Evolutionary conservation across 2,113 vertebrate genomes (phyloP).

Genomic region (Mellivora capensis): DNA sequence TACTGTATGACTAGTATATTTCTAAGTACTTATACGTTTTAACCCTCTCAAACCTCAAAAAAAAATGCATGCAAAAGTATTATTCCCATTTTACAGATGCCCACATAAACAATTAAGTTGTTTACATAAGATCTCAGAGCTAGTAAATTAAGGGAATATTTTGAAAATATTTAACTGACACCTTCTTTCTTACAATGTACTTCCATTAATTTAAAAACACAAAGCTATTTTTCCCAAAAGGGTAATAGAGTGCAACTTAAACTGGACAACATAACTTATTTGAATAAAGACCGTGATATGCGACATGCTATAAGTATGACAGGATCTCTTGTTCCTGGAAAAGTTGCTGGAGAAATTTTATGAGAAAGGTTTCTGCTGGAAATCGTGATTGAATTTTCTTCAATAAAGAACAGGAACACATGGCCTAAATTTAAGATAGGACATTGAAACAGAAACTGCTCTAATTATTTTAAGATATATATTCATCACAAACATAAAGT

Average conservation of each 20-base stretch:
- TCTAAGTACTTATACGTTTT: neutral
- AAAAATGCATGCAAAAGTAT: neutral
- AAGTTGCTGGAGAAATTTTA: neutral
- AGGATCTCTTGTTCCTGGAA: neutral
- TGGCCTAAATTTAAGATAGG: slow-evolving; percentile 6
- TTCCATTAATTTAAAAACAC: neutral
- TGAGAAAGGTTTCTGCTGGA: neutral
- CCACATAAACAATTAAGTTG: neutral
- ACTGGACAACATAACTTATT: neutral
- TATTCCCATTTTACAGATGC: neutral
- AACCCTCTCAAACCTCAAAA: neutral
- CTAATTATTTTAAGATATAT: neutral
- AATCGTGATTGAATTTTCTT: neutral
- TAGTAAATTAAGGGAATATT: neutral
- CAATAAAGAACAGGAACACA: slow-evolving; percentile 7
- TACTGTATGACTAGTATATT: neutral
- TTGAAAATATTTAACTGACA: neutral
- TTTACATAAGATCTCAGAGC: neutral
- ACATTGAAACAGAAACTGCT: neutral
- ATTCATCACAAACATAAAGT: neutral
- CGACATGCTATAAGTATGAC: neutral
- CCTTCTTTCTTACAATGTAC: neutral
- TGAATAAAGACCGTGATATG: neutral
- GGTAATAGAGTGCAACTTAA: neutral
- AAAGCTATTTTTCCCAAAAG: neutral